Evolutionary conservation across 2,113 vertebrate genomes (phyloP), one percentile per base, ranked within the genome.

Genomic region (Coregonus clupeaformis): DNA sequence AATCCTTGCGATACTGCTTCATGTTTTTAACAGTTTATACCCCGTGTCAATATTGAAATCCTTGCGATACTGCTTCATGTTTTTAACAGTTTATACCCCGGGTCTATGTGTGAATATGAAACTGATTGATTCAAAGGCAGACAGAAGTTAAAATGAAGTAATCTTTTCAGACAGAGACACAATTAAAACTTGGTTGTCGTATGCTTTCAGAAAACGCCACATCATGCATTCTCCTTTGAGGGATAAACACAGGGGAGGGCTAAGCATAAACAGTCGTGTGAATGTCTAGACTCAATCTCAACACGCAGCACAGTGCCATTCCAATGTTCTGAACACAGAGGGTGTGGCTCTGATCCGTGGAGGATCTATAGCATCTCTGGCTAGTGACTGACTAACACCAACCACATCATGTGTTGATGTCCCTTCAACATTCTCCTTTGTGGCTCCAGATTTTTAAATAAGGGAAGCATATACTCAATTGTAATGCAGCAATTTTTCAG

Each of bases 91-190:
- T 82, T 18, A 18, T 18, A 82, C 73, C 64, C 47, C 20, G 64
- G 57, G 66, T 86, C 74, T 42, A 68, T 47, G 74, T 75, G 72
- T 3, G 32, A 82, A 87, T 75, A 72, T 1, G 42, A 89, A 86
- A 74, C 88, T 91, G 85, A 88, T 89, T 87, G 66, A 76, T 52
- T 83, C 72, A 77, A 71, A 87, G 71, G 66, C 59, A 49, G 1
- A 78, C 18, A 42, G 73, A 71, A 57, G 81, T 77, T 60, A 47
- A 69, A 77, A 80, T 72, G 60, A 84, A 76, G 72, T 84, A 66
- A 68, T 84, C 73, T 76, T 25, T 74, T 49, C 49, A 70, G 77
- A 82, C 78, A 68, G 63, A 72, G 63, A 79, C 67, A 57, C 74
- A 71, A 82, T 82, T 81, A 78, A 85, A 89, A 69, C 47, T 71